Evolutionary conservation across 2,888 invertebrate genomes (phyloP), one percentile per base, ranked within the genome.

Genomic region (Trachelus iudaicus): DNA sequence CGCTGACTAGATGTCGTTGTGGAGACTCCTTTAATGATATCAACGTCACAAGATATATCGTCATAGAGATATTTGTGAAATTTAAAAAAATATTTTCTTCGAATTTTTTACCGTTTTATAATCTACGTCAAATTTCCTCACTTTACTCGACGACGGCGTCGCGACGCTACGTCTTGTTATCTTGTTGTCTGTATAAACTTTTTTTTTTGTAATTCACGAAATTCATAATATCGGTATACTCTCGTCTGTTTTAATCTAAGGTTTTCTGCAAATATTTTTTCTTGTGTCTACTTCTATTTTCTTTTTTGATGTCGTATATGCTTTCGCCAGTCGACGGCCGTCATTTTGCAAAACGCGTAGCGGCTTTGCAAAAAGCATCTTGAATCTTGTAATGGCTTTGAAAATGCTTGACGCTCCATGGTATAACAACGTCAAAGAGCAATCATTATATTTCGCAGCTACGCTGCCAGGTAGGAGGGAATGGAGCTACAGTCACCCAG

Each of bases 391-490:
- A 56, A 56, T 56, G 9, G 6, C 56, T 23, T 56, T 23, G 2
- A 23, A 56, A 82, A 85, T 83, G 82, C 81, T 73, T 78, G 81
- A 78, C 81, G 80, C 82, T 83, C 77, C 77, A 83, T 81, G 82
- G 82, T 83, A 69, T 69, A 81, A 85, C 84, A 82, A 82, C 85
- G 83, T 86, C 87, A 87, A 86, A 87, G 86, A 83, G 86, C 85
- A 86, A 86, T 86, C 84, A 82, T 86, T 86, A 85, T 83, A 84
- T 85, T 86, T 83, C 34, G 75, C 76, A 75, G 71, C 71, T 34
- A 13, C 30, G 71, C 23, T 23, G 71, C 71, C 31, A 33, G 56
- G 56, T 0, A 56, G 56, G 23, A 23, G 23, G 9, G 23, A 56
- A 23, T 15, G 23, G 9, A 9, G 56, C 56, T 56, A 56, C 56